Evolutionary conservation across 2,113 vertebrate genomes (phyloP), one percentile per base, ranked within the genome.

Genomic region (Proterorhinus semilunaris): DNA sequence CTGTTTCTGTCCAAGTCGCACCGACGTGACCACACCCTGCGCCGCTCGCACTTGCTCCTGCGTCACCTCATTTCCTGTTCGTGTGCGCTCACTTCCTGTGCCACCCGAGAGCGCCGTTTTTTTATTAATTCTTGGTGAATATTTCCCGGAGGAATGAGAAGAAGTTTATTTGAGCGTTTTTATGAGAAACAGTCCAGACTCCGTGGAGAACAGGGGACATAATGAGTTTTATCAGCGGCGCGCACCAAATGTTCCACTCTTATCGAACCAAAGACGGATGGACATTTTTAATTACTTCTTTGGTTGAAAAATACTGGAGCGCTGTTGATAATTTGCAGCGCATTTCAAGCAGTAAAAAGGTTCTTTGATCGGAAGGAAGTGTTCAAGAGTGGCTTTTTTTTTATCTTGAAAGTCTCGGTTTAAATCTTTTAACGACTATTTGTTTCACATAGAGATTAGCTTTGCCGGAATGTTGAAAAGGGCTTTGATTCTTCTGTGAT

Each of bases 121-220:
- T 58, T 42, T 58, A 58, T 58, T 58, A 58, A 58, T 58, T 7
- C 55, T 58, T 47, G 7, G 21, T 58, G 55, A 58, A 58, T 42
- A 58, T 58, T 58, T 58, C 55, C 55, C 55, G 13, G 21, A 58
- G 27, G 55, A 11, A 58, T 58, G 3, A 11, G 55, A 21, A 58
- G 27, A 58, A 58, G 55, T 58, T 58, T 58, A 57, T 58, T 11
- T 12, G 27, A 58, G 21, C 27, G 55, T 58, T 58, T 36, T 58
- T 58, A 58, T 58, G 21, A 58, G 55, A 58, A 58, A 58, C 4
- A 55, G 55, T 58, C 55, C 55, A 58, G 55, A 58, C 55, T 58
- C 55, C 55, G 6, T 42, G 11, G 55, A 58, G 55, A 58, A 13
- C 55, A 58, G 27, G 6, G 55, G n/a, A 13, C 27, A 12, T 58